These are phyloP conservation scores for Hirtodrosophila trivittata DNA, from an alignment of 2,888 invertebrate species.

Conservation along the genomic window DNA sequence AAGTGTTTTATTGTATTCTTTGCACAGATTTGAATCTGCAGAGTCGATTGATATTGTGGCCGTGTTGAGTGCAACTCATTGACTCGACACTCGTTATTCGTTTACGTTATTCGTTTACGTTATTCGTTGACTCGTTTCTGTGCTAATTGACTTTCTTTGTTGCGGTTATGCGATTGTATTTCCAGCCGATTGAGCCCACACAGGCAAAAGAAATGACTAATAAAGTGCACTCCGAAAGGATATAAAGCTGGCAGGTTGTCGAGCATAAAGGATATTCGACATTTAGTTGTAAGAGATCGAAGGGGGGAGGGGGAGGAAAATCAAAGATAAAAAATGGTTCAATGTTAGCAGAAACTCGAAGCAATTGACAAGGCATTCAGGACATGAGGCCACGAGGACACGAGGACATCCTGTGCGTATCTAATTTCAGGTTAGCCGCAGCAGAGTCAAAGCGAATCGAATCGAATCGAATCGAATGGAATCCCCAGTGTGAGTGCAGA, in stretches of 20 bases:
- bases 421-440: conserved; percentile 32
- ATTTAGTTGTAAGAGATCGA: too few relatives aligned
- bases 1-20: too few relatives aligned
- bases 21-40: too few relatives aligned
- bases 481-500: conserved; percentile 11
- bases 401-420: conserved; percentile 20
- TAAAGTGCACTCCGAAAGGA: too few relatives aligned
- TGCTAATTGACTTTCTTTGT: conserved; percentile 53
- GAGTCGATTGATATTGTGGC: conserved; percentile 3
- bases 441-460: conserved; percentile 22
- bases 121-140: not conserved
- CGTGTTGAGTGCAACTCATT: not conserved
- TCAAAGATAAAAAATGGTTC: too few relatives aligned
- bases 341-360: too few relatives aligned
- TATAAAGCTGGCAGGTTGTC: too few relatives aligned
- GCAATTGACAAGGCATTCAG: too few relatives aligned
- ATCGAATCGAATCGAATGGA: not conserved
- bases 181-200: conserved; percentile 30
- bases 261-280: too few relatives aligned
- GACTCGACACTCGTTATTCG: not conserved
- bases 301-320: too few relatives aligned
- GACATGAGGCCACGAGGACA: too few relatives aligned
- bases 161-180: conserved; percentile 36
- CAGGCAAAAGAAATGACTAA: conserved; percentile 2
- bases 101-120: too few relatives aligned